Percentiles rank a stretch among this genome's conserved stretches.
phyloP scores from a whole-genome alignment of 2,888 invertebrate genomes.

The Tachystola acroxantha region DNA sequence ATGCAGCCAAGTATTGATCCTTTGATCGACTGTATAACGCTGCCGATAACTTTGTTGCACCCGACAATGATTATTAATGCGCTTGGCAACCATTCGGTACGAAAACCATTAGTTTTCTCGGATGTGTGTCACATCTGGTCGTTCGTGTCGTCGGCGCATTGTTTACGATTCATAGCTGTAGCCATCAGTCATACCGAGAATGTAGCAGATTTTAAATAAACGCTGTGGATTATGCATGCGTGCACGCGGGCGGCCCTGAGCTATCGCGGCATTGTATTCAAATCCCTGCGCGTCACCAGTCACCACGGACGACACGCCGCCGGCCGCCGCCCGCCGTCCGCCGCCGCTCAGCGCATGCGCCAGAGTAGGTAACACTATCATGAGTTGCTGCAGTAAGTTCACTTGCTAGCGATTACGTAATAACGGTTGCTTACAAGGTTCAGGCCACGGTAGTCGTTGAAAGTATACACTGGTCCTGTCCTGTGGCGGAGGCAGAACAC shows the following conservation, averaged over 20 bases:
- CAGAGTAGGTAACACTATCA: not conserved
- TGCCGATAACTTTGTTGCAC: conserved; percentile 46
- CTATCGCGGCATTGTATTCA: conserved; percentile 74
- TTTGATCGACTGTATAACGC: conserved; percentile 28
- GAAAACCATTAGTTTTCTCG: conserved; percentile 37
- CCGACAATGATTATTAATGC: conserved; percentile 50
- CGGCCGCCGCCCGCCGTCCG: not conserved
- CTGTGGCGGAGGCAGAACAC: too few relatives aligned
- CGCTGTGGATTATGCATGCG: conserved; percentile 63
- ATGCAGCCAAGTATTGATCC: conserved; percentile 39
- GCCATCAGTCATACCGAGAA: conserved; percentile 45
- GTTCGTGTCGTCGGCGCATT: conserved; percentile 22
- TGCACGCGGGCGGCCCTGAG: conserved; percentile 65
- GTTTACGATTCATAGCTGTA: conserved; percentile 44
- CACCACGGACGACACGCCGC: not conserved
- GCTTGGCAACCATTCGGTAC: conserved; percentile 56
- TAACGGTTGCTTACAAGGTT: too few relatives aligned
- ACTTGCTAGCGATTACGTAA: too few relatives aligned
- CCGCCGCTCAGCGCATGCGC: not conserved
- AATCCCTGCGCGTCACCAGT: conserved; percentile 54
- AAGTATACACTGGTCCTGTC: too few relatives aligned
- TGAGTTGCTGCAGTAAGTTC: too few relatives aligned
- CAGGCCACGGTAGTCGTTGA: too few relatives aligned
- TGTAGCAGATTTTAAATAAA: conserved; percentile 61
- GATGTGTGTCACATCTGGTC: conserved; percentile 13